These are phyloP conservation scores for Thamnaconus septentrionalis DNA, from an alignment of 2,113 vertebrate genomes.

Conservation along the genomic window DNA sequence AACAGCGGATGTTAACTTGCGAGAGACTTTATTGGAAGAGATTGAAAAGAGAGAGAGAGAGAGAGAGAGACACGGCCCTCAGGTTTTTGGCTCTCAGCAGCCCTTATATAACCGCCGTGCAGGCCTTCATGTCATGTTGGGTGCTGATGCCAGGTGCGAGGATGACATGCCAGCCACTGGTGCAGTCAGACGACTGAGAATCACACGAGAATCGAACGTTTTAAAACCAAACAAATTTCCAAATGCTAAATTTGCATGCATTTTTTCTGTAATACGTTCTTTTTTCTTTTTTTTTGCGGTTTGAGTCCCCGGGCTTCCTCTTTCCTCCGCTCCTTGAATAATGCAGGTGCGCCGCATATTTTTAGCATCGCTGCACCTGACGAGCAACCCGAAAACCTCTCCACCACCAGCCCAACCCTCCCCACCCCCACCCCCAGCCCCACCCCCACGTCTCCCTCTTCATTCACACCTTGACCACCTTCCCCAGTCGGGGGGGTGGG, in stretches of 20 bases:
- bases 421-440: neutral
- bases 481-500: conserved; percentile 15
- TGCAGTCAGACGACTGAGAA: no score
- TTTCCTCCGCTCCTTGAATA: conserved; percentile 52
- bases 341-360: conserved; percentile 53
- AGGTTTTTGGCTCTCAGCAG: conserved; percentile 53
- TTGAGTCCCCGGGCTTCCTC: conserved; percentile 22
- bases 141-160: conserved; percentile 45
- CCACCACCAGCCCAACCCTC: neutral
- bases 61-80: conserved; percentile 39
- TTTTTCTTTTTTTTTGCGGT: conserved; percentile 13
- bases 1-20: conserved; percentile 74
- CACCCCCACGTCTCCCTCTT: conserved; percentile 1
- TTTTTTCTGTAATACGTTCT: no score
- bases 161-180: conserved; percentile 4
- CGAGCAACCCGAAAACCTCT: conserved; percentile 28
- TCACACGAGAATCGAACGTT: no score
- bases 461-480: conserved; percentile 40
- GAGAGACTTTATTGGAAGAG: conserved; percentile 57
- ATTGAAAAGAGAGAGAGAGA: conserved; percentile 62
- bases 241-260: no score
- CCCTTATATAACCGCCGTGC: conserved; percentile 60
- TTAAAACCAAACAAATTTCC: no score
- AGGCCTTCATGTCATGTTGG: conserved; percentile 36
- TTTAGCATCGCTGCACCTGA: conserved; percentile 48